Conservation (phyloP, 2,797 vertebrate species). For the Silurus aristotelis region DNA sequence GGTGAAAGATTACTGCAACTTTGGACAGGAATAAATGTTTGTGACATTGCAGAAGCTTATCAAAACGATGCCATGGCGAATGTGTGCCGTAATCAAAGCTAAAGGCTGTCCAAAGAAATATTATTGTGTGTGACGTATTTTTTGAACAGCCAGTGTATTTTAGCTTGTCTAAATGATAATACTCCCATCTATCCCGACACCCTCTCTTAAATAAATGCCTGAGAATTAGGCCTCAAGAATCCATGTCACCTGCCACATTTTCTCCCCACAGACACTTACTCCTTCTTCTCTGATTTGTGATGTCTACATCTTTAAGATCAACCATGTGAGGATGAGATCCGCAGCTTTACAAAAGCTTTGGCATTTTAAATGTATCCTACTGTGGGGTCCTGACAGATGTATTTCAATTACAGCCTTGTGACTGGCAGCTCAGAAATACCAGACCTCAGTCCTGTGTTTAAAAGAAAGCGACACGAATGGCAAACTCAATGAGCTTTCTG, state of each 20-base stretch:
- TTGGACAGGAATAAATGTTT: too few species aligned
- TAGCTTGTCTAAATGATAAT: neutral
- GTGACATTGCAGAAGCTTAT: too few species aligned
- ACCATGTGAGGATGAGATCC: neutral
- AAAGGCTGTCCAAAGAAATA: too few species aligned
- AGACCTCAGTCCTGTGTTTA: constrained; percentile 20
- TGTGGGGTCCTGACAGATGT: constrained; percentile 38
- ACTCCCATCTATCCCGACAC: neutral
- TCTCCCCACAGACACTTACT: neutral
- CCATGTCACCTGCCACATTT: constrained; percentile 20
- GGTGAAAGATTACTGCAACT: too few species aligned
- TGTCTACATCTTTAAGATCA: constrained; percentile 12
- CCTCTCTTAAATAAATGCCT: neutral
- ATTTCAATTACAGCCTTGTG: constrained; percentile 40
- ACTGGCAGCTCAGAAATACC: constrained; percentile 22
- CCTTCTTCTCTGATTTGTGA: constrained; percentile 10
- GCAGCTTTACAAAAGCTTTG: constrained; percentile 3
- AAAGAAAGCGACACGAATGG: neutral
- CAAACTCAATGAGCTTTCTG: neutral
- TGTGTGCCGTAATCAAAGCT: too few species aligned
- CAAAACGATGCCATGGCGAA: too few species aligned
- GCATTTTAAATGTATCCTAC: constrained; percentile 21
- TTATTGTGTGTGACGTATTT: too few species aligned
- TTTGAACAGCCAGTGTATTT: too few species aligned
- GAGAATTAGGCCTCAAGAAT: neutral